These are phyloP conservation scores for Neoitamus cyanurus DNA, from an alignment of 2,888 invertebrate species.

Conservation along the genomic window DNA sequence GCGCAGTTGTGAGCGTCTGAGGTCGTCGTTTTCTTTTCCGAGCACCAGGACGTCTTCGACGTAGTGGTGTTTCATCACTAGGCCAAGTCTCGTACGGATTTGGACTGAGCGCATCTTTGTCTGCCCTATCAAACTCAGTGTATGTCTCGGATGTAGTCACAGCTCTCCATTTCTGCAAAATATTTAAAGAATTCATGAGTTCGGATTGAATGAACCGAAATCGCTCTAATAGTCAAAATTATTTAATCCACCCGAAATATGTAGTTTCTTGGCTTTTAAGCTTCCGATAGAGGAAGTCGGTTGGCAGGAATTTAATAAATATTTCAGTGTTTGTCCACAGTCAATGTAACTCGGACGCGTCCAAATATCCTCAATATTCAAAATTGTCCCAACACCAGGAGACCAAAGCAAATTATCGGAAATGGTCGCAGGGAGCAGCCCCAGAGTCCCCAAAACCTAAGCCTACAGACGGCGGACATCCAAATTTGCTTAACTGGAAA, in stretches of 20 bases:
- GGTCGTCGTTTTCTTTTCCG: constrained; percentile 70
- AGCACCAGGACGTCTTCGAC: constrained; percentile 64
- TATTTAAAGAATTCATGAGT: neutral
- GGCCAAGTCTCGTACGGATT: constrained; percentile 54
- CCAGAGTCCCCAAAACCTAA: neutral
- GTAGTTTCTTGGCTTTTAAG: neutral
- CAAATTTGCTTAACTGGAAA: neutral
- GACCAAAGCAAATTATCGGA: neutral
- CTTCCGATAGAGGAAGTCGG: neutral
- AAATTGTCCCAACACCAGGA: neutral
- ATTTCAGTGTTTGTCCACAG: neutral
- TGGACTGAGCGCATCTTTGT: constrained; percentile 51
- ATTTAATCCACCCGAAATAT: neutral
- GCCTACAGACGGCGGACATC: neutral
- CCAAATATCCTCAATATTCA: neutral
- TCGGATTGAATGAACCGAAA: neutral
- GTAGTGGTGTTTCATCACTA: constrained; percentile 63
- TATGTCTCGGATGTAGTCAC: constrained; percentile 61
- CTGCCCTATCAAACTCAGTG: constrained; percentile 54
- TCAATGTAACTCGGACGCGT: neutral
- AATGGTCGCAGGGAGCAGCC: neutral
- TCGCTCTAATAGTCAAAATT: neutral
- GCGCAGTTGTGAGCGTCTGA: constrained; percentile 62
- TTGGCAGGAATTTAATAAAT: neutral
- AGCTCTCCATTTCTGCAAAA: constrained; percentile 68